phyloP scores from a whole-genome alignment of 2,113 vertebrate genomes.

The Alethe castanea region DNA sequence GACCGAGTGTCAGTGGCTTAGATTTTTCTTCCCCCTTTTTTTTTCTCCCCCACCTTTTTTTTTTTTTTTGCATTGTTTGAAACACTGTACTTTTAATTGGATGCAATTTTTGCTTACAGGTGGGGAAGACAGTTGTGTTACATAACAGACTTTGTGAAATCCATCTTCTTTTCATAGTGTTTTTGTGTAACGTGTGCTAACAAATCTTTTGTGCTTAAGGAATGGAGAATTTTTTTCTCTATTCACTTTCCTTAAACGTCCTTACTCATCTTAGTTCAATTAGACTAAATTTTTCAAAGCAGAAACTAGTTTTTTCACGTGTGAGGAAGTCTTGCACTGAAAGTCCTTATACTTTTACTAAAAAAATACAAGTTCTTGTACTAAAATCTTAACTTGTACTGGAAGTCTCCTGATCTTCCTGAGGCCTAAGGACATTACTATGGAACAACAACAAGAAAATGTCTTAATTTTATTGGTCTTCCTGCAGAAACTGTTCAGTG shows the following conservation, averaged over 20 bases:
- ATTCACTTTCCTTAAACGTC: not conserved
- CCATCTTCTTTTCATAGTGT: rapidly evolving
- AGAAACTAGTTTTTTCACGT: not conserved
- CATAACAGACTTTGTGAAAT: not conserved
- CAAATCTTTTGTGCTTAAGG: not conserved
- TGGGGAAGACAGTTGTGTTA: not conserved
- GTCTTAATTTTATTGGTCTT: not conserved
- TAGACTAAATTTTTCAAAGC: not conserved
- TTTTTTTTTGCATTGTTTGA: not conserved
- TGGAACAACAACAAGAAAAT: not conserved
- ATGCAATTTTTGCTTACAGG: not conserved
- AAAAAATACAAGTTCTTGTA: not conserved
- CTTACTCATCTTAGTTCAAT: not conserved
- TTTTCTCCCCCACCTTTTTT: too few species aligned
- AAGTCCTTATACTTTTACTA: not conserved
- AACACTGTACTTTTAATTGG: not conserved
- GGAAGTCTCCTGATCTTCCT: not conserved
- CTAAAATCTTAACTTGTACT: not conserved
- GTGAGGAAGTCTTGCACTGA: not conserved
- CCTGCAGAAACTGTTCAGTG: not conserved
- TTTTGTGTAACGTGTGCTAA: not conserved
- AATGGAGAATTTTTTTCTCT: not conserved
- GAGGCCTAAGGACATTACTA: not conserved
- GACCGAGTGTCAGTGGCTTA: not conserved
- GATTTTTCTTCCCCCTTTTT: not conserved